These are phyloP conservation scores for Panagrolaimus sp. DNA, from an alignment of 1,140 invertebrate genomes.

Conservation along the genomic window DNA sequence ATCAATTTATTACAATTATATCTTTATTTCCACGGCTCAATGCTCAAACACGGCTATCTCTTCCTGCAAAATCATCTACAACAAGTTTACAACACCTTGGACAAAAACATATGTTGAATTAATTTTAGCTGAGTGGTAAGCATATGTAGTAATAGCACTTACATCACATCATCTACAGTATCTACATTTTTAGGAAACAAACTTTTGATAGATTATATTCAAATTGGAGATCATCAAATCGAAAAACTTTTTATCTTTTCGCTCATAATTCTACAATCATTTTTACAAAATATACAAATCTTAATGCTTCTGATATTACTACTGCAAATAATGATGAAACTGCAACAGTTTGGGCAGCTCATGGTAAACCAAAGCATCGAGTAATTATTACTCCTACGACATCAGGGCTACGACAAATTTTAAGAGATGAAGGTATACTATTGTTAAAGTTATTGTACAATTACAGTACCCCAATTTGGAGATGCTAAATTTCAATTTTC, in stretches of 20 bases:
- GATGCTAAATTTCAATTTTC: background rate
- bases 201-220: background rate
- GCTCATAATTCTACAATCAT: background rate
- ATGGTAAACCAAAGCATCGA: background rate
- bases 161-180: too few species aligned
- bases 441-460: too few species aligned
- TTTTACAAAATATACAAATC: background rate
- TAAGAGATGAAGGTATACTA: background rate
- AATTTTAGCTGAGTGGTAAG: background rate
- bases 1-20: background rate
- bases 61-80: background rate
- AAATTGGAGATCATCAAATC: background rate
- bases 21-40: background rate
- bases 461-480: background rate
- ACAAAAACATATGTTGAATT: background rate
- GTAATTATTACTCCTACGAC: conserved; percentile 8
- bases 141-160: background rate
- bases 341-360: background rate
- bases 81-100: background rate
- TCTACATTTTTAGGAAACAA: background rate
- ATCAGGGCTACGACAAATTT: background rate
- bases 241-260: background rate
- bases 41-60: background rate
- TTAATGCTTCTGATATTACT: background rate
- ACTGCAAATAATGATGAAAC: background rate